phyloP scores from a whole-genome alignment of 2,797 vertebrate genomes.

The Xiphophorus birchmanni region DNA sequence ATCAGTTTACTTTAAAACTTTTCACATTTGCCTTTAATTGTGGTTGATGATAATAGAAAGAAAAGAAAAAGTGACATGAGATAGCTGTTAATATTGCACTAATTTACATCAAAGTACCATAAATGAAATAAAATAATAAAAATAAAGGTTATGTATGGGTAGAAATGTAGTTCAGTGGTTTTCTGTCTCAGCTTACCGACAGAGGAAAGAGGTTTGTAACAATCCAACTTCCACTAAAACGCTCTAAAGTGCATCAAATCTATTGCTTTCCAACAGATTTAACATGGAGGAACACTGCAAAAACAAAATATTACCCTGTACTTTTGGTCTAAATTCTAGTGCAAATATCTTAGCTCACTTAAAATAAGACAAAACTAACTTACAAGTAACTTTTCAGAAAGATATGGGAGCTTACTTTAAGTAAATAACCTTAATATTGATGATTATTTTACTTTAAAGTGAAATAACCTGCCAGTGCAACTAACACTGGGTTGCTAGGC shows the following conservation, averaged over 20 bases:
- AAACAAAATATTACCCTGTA: too few relatives aligned
- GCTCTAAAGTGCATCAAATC: slow-evolving; percentile 68
- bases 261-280: slow-evolving; percentile 18
- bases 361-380: too few relatives aligned
- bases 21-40: slow-evolving; percentile 25
- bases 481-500: too few relatives aligned
- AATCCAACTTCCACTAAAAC: slow-evolving; percentile 4
- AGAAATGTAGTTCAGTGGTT: slow-evolving; percentile 45
- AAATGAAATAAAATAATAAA: slow-evolving; percentile 7
- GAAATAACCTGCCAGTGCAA: too few relatives aligned
- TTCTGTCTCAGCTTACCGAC: neutral
- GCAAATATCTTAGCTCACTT: too few relatives aligned
- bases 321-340: too few relatives aligned
- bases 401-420: too few relatives aligned
- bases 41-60: neutral
- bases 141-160: neutral
- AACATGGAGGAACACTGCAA: neutral
- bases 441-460: too few relatives aligned
- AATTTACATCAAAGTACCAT: slow-evolving; percentile 26
- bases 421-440: too few relatives aligned
- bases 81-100: slow-evolving; percentile 18
- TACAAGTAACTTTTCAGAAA: too few relatives aligned
- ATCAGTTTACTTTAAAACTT: slow-evolving; percentile 11
- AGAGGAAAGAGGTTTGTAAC: slow-evolving; percentile 26
- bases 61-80: neutral